Evolutionary conservation across 2,113 vertebrate genomes (phyloP).

Genomic region (Eurystomus gularis): DNA sequence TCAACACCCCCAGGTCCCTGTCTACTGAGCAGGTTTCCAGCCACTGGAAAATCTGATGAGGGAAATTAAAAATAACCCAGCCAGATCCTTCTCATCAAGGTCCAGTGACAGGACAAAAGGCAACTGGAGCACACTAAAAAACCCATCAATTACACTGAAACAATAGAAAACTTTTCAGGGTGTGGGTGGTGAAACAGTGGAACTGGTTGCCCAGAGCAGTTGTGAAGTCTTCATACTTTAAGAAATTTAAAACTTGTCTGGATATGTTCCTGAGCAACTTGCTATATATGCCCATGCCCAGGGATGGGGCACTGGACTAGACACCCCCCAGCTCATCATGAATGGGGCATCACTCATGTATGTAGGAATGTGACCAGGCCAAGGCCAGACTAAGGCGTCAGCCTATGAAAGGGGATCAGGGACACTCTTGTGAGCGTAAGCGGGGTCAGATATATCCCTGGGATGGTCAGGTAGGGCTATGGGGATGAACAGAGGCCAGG

Average conservation of each 20-base stretch:
- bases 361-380: too few relatives aligned
- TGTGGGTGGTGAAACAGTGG: background rate
- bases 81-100: background rate
- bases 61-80: background rate
- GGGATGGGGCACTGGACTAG: background rate
- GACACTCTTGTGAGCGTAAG: background rate
- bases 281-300: background rate
- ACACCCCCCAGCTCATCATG: background rate
- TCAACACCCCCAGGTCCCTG: too few relatives aligned
- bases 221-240: background rate
- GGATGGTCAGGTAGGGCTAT: background rate
- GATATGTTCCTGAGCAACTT: background rate
- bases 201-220: background rate
- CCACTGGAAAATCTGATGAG: background rate
- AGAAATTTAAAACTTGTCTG: background rate
- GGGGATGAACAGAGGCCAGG: accelerated
- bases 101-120: background rate
- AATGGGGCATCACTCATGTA: too few relatives aligned
- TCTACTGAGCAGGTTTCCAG: too few relatives aligned
- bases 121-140: background rate
- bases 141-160: background rate
- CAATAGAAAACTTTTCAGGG: background rate
- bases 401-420: accelerated
- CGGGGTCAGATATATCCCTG: background rate
- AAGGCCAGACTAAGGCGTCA: background rate